These are phyloP conservation scores for Drosophila elegans DNA, from an alignment of 1,140 invertebrate species.

Conservation along the genomic window DNA sequence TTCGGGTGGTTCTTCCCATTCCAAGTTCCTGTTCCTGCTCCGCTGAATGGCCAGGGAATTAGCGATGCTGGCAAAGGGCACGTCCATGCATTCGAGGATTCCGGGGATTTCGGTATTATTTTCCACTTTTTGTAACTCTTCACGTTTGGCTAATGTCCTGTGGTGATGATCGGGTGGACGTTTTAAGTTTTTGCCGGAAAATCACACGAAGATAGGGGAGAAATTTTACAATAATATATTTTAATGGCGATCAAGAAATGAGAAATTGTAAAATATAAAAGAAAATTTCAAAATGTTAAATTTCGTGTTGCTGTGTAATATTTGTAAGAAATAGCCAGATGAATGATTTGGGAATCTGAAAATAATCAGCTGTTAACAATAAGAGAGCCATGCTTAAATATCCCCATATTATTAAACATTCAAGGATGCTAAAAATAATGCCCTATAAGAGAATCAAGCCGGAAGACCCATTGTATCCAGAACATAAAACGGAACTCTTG, in stretches of 20 bases:
- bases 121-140: conserved; percentile 16
- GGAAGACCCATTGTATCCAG: conserved; percentile 21
- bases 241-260: too few species aligned
- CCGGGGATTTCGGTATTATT: not conserved
- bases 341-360: not conserved
- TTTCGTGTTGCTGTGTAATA: too few species aligned
- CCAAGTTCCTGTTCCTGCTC: conserved; percentile 14
- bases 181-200: not conserved
- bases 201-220: conserved; percentile 7
- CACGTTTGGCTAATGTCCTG: conserved; percentile 46
- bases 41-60: conserved; percentile 50
- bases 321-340: too few species aligned
- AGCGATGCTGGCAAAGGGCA: conserved; percentile 70
- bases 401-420: conserved; percentile 1
- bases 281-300: too few species aligned
- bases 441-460: conserved; percentile 18
- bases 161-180: conserved; percentile 19
- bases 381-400: not conserved
- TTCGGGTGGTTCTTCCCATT: conserved; percentile 33
- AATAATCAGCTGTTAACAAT: not conserved
- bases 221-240: not conserved
- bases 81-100: conserved; percentile 49
- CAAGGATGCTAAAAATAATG: not conserved
- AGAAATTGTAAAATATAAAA: too few species aligned
- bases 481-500: not conserved